phyloP scores from a whole-genome alignment of 1,140 invertebrate species.

The Helicorthomorpha holstii region DNA sequence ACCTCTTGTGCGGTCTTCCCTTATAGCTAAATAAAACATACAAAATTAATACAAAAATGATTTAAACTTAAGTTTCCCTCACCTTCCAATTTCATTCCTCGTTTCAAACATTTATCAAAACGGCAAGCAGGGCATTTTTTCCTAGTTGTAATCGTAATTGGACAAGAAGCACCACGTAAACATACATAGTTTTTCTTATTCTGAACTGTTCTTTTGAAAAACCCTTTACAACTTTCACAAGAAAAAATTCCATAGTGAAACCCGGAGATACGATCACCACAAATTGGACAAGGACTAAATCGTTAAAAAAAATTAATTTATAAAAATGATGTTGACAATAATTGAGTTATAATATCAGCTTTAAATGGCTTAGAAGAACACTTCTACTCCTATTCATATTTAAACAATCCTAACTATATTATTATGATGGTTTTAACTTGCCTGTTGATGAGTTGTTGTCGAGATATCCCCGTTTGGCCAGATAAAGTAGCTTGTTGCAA shows the following conservation, averaged over 20 bases:
- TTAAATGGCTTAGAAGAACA: background rate
- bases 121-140: constrained; percentile 94
- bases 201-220: constrained; percentile 95
- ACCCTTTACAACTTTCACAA: constrained; percentile 93
- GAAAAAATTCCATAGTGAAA: constrained; percentile 94
- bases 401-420: background rate
- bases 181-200: constrained; percentile 95
- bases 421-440: constrained; percentile 13
- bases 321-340: background rate
- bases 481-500: constrained; percentile 29
- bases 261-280: constrained; percentile 85
- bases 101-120: constrained; percentile 89
- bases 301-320: constrained; percentile 6
- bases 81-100: constrained; percentile 94
- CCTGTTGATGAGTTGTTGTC: constrained; percentile 62
- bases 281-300: constrained; percentile 76
- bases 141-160: constrained; percentile 70
- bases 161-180: constrained; percentile 71
- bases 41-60: background rate
- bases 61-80: constrained; percentile 13
- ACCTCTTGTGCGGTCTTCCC: constrained; percentile 82
- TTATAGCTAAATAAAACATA: constrained; percentile 45
- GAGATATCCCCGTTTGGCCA: constrained; percentile 57
- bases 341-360: background rate
- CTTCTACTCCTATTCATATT: background rate